Evolutionary conservation across 2,888 invertebrate species (phyloP).

Genomic region (Philereme vetulata): DNA sequence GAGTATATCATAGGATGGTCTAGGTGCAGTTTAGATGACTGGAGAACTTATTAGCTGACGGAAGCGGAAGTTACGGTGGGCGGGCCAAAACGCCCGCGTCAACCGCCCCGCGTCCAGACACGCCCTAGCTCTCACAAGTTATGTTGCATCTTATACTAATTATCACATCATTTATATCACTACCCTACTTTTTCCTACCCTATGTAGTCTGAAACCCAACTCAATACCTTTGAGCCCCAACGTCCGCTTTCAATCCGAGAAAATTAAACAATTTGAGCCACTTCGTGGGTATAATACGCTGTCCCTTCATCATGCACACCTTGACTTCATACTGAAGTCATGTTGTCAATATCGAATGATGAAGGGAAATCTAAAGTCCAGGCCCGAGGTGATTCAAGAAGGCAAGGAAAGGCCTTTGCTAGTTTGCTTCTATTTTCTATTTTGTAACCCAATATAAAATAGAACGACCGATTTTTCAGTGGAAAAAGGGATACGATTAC

Average conservation of each 20-base stretch:
- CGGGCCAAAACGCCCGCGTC: constrained; percentile 75
- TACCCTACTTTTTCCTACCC: constrained; percentile 6
- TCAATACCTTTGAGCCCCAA: neutral
- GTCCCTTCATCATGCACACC: neutral
- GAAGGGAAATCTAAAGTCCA: neutral
- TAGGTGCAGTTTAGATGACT: constrained; percentile 33
- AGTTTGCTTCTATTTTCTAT: too few relatives aligned
- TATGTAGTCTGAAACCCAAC: neutral
- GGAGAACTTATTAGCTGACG: constrained; percentile 55
- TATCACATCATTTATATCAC: constrained; percentile 48
- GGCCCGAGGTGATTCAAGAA: too few relatives aligned
- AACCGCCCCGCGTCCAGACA: constrained; percentile 75
- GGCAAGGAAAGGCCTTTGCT: too few relatives aligned
- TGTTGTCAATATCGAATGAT: neutral
- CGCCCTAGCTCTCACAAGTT: constrained; percentile 71
- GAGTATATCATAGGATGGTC: neutral
- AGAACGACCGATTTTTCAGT: too few relatives aligned
- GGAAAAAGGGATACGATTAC: too few relatives aligned
- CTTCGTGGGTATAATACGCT: too few relatives aligned
- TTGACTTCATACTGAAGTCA: neutral
- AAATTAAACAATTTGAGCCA: too few relatives aligned
- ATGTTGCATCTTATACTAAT: constrained; percentile 69
- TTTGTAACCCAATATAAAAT: too few relatives aligned
- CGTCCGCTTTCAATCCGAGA: neutral
- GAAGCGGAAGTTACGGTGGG: constrained; percentile 81